Conservation (phyloP, 1,140 invertebrate species). For the Sinonovacula constricta region DNA sequence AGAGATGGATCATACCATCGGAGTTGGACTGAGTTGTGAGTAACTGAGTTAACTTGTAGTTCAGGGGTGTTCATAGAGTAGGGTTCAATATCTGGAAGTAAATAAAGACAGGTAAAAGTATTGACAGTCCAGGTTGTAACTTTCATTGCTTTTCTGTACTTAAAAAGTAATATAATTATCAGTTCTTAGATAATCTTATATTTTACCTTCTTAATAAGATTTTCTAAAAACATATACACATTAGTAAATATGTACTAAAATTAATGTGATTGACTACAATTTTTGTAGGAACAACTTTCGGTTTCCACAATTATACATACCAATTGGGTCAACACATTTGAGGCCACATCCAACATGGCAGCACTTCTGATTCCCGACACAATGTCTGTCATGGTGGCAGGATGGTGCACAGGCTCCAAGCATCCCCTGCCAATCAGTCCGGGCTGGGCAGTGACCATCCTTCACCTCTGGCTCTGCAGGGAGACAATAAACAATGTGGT, state of each 20-base stretch:
- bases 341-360: constrained; percentile 44
- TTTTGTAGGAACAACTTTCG: no score
- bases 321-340: constrained; percentile 36
- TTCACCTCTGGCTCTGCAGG: constrained; percentile 24
- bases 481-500: no score
- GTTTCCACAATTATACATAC: constrained; percentile 17
- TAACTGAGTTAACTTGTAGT: background rate
- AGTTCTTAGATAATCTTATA: no score
- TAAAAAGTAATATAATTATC: no score
- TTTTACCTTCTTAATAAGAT: no score
- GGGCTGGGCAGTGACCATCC: constrained; percentile 26
- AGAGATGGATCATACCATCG: constrained; percentile 29
- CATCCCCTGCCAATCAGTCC: constrained; percentile 22
- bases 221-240: no score
- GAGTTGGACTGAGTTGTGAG: constrained; percentile 5
- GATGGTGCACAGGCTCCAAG: constrained; percentile 37
- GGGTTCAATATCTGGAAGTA: constrained; percentile 28
- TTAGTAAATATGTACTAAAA: no score
- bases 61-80: constrained; percentile 36
- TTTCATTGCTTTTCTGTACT: no score
- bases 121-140: no score
- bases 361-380: constrained; percentile 40
- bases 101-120: background rate
- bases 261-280: no score
- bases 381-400: constrained; percentile 24